These are phyloP conservation scores for Labia minor DNA, from an alignment of 2,888 invertebrate genomes.

Conservation along the genomic window DNA sequence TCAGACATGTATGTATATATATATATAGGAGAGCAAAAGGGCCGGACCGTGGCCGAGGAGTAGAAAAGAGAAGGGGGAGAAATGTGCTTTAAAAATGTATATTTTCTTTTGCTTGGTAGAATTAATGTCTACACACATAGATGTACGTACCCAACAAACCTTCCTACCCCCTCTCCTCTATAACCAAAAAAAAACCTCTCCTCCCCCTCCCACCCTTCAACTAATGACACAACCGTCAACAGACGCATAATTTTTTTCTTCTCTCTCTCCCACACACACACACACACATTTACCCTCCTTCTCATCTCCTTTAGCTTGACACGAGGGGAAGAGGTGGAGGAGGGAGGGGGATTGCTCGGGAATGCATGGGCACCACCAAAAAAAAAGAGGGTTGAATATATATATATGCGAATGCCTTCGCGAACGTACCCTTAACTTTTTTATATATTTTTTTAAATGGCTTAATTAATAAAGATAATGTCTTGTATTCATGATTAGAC, in stretches of 20 bases:
- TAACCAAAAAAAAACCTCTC: no score
- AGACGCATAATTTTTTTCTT: no score
- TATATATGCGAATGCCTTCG: not conserved
- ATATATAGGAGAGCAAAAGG: no score
- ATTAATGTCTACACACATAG: constrained; percentile 7
- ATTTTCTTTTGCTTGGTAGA: constrained; percentile 7
- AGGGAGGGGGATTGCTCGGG: not conserved
- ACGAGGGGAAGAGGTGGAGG: no score
- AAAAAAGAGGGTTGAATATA: constrained; percentile 3
- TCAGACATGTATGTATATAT: constrained; percentile 6
- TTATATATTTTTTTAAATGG: not conserved
- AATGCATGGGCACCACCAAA: not conserved
- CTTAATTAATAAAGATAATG: constrained; percentile 13
- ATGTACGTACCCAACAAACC: not conserved
- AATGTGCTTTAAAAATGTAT: constrained; percentile 1
- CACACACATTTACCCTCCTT: no score
- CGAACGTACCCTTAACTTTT: not conserved
- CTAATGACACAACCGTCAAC: constrained; percentile 13
- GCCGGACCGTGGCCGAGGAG: not conserved
- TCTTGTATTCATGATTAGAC: constrained; percentile 13
- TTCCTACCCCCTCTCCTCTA: no score
- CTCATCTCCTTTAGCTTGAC: no score
- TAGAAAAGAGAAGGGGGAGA: no score
- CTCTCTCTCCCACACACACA: no score
- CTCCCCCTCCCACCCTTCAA: no score